Evolutionary conservation across 1,140 invertebrate species (phyloP).

Genomic region (Dendroctonus valens): DNA sequence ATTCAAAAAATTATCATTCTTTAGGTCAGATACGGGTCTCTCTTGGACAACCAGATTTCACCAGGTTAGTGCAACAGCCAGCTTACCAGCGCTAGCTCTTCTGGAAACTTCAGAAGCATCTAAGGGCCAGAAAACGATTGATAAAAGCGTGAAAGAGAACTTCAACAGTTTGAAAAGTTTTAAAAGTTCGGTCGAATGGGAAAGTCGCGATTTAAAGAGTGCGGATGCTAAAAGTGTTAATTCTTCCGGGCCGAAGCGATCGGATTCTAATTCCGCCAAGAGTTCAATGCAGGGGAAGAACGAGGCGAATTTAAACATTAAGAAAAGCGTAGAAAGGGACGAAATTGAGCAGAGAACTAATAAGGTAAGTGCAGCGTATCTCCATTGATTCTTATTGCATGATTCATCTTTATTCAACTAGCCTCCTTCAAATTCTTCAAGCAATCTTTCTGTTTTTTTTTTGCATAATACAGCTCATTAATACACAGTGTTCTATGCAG

Average conservation of each 20-base stretch:
- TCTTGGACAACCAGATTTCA: conserved; percentile 66
- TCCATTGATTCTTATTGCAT: neutral
- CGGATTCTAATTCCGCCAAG: conserved; percentile 32
- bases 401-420: too few species aligned
- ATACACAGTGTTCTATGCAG: neutral
- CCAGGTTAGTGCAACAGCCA: conserved; percentile 66
- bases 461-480: too few species aligned
- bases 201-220: conserved; percentile 41
- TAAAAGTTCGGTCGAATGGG: conserved; percentile 45
- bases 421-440: too few species aligned
- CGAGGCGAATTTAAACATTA: conserved; percentile 42
- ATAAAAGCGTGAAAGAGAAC: conserved; percentile 48
- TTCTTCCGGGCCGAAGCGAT: conserved; percentile 21
- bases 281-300: conserved; percentile 43
- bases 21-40: conserved; percentile 48
- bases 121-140: conserved; percentile 38
- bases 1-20: neutral
- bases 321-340: conserved; percentile 39
- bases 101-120: conserved; percentile 49
- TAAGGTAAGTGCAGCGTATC: neutral
- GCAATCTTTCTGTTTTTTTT: too few species aligned
- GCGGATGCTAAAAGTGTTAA: neutral
- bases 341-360: conserved; percentile 33
- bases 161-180: conserved; percentile 54
- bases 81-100: conserved; percentile 59